A percentile compares a stretch with the other conserved stretches of the same genome.
Conservation (phyloP, 2,113 vertebrate species). For the Percopsis transmontana region DNA sequence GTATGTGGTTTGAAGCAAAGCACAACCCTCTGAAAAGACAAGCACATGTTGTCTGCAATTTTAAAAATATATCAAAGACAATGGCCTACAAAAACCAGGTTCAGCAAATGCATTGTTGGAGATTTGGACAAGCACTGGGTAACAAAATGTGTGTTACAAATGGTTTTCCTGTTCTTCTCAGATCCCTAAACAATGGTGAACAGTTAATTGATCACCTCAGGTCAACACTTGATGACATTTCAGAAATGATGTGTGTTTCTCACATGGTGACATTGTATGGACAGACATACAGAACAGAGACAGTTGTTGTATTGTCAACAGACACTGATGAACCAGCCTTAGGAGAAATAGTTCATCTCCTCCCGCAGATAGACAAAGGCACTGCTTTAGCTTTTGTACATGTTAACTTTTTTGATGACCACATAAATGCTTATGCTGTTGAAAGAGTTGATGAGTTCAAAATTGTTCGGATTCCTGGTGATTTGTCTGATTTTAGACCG, state of each 20-base stretch:
- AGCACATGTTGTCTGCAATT: constrained; percentile 28
- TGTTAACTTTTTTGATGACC: constrained; percentile 1
- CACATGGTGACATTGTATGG: background rate
- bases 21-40: constrained; percentile 16
- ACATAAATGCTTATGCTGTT: background rate
- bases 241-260: background rate
- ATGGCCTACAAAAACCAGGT: constrained; percentile 22
- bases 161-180: constrained; percentile 1
- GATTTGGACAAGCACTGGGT: constrained; percentile 2
- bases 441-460: background rate
- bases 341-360: constrained; percentile 4
- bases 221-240: background rate
- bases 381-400: too few relatives aligned
- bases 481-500: background rate
- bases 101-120: too few relatives aligned
- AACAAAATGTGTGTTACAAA: constrained; percentile 8
- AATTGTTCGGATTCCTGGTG: background rate
- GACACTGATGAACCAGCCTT: constrained; percentile 1
- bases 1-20: constrained; percentile 6
- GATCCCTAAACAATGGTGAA: constrained; percentile 3
- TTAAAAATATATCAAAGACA: constrained; percentile 24
- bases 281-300: too few relatives aligned
- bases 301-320: background rate
- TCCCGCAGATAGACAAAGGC: constrained; percentile 1
- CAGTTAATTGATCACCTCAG: constrained; percentile 1